Conservation (phyloP, 1,140 invertebrate genomes). For the Heliconius himera region DNA sequence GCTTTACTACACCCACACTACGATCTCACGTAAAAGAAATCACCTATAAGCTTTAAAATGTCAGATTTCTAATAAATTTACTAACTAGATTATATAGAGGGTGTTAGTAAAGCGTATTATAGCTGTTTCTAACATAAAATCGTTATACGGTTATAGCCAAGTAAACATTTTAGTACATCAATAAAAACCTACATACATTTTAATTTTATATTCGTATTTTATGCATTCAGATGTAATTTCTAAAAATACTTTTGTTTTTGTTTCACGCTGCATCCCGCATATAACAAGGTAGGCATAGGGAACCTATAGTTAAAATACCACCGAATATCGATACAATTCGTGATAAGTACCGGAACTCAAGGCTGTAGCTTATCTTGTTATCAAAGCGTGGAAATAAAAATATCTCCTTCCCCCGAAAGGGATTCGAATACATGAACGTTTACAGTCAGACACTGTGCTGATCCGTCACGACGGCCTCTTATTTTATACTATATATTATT, state of each 20-base stretch:
- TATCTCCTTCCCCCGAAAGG: too few relatives aligned
- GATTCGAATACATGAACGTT: too few relatives aligned
- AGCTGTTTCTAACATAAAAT: slow-evolving; percentile 6
- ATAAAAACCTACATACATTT: slow-evolving; percentile 1
- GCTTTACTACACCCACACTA: neutral
- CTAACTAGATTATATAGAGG: neutral
- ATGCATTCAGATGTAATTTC: neutral
- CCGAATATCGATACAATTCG: too few relatives aligned
- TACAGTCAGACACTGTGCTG: too few relatives aligned
- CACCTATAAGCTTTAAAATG: neutral
- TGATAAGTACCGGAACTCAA: too few relatives aligned
- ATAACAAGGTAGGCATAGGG: neutral
- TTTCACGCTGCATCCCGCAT: neutral
- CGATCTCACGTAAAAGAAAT: neutral
- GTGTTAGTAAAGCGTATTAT: neutral
- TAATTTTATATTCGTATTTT: slow-evolving; percentile 1
- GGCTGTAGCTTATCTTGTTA: too few relatives aligned
- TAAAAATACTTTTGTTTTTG: neutral
- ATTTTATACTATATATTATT: too few relatives aligned
- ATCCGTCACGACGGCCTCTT: too few relatives aligned
- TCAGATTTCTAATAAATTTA: neutral
- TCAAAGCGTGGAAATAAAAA: too few relatives aligned
- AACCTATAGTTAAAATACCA: neutral
- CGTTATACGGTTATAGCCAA: neutral
- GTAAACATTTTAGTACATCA: slow-evolving; percentile 8